These are phyloP conservation scores for Eilema sororculum DNA, from an alignment of 2,888 invertebrate species.

Conservation along the genomic window DNA sequence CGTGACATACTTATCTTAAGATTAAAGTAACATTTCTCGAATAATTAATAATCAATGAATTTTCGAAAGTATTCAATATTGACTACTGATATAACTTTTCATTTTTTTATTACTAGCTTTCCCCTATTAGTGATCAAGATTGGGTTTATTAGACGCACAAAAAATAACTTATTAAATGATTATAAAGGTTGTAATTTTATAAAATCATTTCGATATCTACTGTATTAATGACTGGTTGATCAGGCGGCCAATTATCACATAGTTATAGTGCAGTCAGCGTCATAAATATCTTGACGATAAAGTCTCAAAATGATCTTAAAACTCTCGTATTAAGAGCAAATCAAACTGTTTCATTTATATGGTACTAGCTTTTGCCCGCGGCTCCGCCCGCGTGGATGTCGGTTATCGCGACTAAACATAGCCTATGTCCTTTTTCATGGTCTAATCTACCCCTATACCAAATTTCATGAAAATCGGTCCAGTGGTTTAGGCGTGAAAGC, in stretches of 20 bases:
- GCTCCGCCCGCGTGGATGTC: no score
- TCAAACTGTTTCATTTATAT: no score
- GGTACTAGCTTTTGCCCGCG: no score
- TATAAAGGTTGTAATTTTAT: neutral
- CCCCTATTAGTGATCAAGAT: conserved; percentile 38
- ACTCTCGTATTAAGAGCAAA: no score
- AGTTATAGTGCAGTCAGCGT: no score
- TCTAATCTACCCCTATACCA: no score
- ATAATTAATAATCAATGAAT: conserved; percentile 35
- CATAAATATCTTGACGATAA: no score
- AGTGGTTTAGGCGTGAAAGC: no score
- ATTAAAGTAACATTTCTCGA: conserved; percentile 25
- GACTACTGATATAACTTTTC: conserved; percentile 33
- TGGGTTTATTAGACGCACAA: conserved; percentile 8
- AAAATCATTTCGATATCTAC: neutral
- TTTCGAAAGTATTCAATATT: conserved; percentile 46
- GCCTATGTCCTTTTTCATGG: no score
- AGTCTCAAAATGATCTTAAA: no score
- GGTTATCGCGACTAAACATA: no score
- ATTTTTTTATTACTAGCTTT: conserved; percentile 43
- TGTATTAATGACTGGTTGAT: neutral
- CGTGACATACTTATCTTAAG: neutral
- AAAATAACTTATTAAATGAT: neutral
- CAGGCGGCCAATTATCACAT: conserved; percentile 1
- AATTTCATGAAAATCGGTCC: no score